Evolutionary conservation across 1,140 invertebrate genomes (phyloP), one percentile per base, ranked within the genome.

Genomic region (Prorops nasuta): DNA sequence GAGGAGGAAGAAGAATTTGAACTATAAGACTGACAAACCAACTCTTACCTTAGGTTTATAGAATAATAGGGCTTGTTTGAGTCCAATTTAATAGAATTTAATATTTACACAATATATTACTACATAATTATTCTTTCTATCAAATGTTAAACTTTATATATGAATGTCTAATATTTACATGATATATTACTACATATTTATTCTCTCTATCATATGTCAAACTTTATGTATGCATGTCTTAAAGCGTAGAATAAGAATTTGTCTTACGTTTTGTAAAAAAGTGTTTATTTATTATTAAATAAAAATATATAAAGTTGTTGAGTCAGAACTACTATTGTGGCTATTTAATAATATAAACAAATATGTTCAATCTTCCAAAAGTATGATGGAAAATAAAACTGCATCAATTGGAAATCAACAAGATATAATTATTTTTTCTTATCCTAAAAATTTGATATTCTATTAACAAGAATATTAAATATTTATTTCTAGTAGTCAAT

Each of bases 381-480:
- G 40, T 19, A 39, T 21, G 16, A 2, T 20, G 16, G 17, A 14
- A 20, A 9, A 48, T 36, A 16, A 3, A 36, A 36, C 12, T 36
- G 16, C n/a, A 14, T 36, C 15, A 12, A 17, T 41, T 17, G 49
- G 21, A 50, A 50, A 55, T 32, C 45, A 22, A 42, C 43, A 22
- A n/a, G n/a, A n/a, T 36, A 40, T 55, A 50, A 46, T 49, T 55
- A 49, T 50, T 17, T 31, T 50, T 32, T 38, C 51, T 53, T 57
- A 61, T 42, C 48, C 54, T 61, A 67, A 38, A 9, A 35, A 34
- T 16, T 51, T 44, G 19, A 40, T 60, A 46, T 32, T 58, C 45
- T 63, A 51, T 65, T n/a, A n/a, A 62, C 56, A 68, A 61, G 61
- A 61, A 57, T 62, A 41, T 46, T 40, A 48, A 61, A 55, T 44